Evolutionary conservation across 2,113 vertebrate species (phyloP), one percentile per base, ranked within the genome.

Genomic region (Stictonetta naevosa): DNA sequence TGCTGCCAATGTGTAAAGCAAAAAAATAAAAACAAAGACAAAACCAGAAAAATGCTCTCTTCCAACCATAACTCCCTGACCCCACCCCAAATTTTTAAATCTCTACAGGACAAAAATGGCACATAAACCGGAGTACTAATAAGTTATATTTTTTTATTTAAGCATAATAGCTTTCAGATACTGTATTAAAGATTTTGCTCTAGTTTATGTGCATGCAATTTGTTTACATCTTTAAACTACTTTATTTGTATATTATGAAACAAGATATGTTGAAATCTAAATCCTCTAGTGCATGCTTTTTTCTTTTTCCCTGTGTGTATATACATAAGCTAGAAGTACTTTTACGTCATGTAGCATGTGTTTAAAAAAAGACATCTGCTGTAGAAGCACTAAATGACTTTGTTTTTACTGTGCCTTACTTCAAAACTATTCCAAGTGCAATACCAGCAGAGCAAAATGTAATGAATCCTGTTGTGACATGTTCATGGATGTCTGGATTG

Each of bases 71-170:
- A 72, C 10, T 88, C 80, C 76, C 58, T 85, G 28, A 5, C 22
- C 63, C 25, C 8, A 28, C 23, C 69, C 55, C 46, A 44, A 73
- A 92, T 52, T 90, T 93, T 78, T 86, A 93, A 93, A 91, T 92
- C 71, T 92, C 91, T 90, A 88, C 94, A 96, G 96, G 97, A 97
- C 96, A 92, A 97, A 97, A 97, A 88, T 79, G 93, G 96, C 96
- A 96, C 97, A 96, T 96, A 97, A 97, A 97, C 88, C 83, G 95
- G 92, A 97, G 93, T 96, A 97, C 93, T 95, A 95, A 81, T 98
- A 98, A 98, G 96, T 98, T 97, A 97, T 98, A 95, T 96, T 96
- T 96, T 97, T 97, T 97, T 97, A 97, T 98, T 97, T 98, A 97
- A 98, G 88, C 96, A 64, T 96, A 95, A 96, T 96, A 97, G 97